A percentile compares a stretch with the other conserved stretches of the same genome.
Evolutionary conservation across 2,888 invertebrate genomes (phyloP).

Genomic region (Petrolisthes manimaculis): DNA sequence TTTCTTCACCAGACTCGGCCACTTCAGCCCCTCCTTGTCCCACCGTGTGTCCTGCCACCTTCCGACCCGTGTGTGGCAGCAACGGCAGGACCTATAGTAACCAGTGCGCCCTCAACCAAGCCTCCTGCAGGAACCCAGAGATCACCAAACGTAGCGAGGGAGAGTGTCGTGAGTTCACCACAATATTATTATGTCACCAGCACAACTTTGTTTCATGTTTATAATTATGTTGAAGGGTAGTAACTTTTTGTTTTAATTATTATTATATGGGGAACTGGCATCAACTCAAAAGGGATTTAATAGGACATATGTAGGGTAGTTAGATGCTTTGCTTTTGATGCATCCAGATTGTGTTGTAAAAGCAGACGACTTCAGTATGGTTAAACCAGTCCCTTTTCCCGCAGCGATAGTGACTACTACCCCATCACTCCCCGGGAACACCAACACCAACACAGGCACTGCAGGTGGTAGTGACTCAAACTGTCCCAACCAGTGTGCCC

Average conservation of each 20-base stretch:
- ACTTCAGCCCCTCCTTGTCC: neutral
- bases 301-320: no score
- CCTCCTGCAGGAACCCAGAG: neutral
- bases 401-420: no score
- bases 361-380: no score
- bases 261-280: no score
- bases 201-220: no score
- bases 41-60: neutral
- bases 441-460: neutral
- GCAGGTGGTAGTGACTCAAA: neutral
- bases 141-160: neutral
- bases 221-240: no score
- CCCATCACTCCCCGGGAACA: neutral
- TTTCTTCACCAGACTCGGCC: neutral
- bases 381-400: no score
- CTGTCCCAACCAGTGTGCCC: conserved; percentile 25
- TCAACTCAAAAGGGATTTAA: no score
- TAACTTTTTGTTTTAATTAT: no score
- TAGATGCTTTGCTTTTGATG: no score
- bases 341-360: no score
- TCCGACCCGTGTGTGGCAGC: conserved; percentile 16
- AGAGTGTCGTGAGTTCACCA: neutral
- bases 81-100: conserved; percentile 11
- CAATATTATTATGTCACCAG: no score
- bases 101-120: neutral